Evolutionary conservation across 2,888 invertebrate species (phyloP), one percentile per base, ranked within the genome.

Genomic region (Baronia brevicornis): DNA sequence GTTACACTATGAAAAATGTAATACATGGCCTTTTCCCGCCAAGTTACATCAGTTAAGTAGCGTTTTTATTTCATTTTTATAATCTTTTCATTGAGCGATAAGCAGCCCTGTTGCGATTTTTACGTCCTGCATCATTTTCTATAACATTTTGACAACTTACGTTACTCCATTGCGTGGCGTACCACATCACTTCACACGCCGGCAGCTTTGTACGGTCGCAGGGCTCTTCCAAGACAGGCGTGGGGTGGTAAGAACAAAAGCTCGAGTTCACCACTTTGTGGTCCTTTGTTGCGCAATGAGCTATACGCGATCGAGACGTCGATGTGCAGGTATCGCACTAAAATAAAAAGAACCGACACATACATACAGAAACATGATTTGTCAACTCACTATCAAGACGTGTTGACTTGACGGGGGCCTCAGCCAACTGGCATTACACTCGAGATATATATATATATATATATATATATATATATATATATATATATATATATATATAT

Each of bases 101-200:
- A n/a, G n/a, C n/a, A n/a, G n/a, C n/a, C n/a, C n/a, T n/a, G n/a
- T n/a, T n/a, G n/a, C n/a, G n/a, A n/a, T n/a, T n/a, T n/a, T n/a
- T n/a, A n/a, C n/a, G n/a, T n/a, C n/a, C n/a, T n/a, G n/a, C n/a
- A n/a, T n/a, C n/a, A n/a, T n/a, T n/a, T n/a, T n/a, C n/a, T n/a
- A n/a, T n/a, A 9, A 5, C 25, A 14, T 6, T 25, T 9, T 1
- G 11, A 10, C 1, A 5, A 36, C 66, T 75, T 72, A 94, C 94
- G 78, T 92, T 91, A 65, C 94, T 93, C 98, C 98, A 98, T 53
- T 96, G 93, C 0, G 94, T 91, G 1, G 93, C 88, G 59, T 94
- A 95, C 97, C 97, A 98, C 64, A 91, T 89, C 54, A 87, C 89
- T 38, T 91, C 87, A 67, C 96, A 97, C 1, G 85, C 72, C 0